Conservation (phyloP, 2,797 vertebrate species). For the Acrocephalus scirpaceus region DNA sequence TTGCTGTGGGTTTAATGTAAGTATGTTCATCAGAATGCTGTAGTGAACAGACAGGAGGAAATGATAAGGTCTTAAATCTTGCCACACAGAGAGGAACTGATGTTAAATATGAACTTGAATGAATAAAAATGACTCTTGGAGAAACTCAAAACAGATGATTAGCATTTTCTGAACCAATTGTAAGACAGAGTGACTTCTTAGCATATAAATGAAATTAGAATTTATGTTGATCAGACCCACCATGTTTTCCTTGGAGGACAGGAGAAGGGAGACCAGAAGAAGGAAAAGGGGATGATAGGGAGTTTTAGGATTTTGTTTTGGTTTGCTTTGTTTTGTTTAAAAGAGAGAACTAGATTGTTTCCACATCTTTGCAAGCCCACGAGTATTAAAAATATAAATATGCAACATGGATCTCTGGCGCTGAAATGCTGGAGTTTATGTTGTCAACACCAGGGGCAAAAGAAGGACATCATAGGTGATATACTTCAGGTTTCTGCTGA, state of each 20-base stretch:
- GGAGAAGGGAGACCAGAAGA: neutral
- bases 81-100: neutral
- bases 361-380: neutral
- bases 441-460: neutral
- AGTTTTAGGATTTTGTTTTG: neutral
- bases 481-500: neutral
- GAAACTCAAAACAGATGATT: neutral
- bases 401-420: neutral
- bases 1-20: accelerated
- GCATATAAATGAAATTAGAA: neutral
- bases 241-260: neutral
- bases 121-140: neutral
- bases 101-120: neutral
- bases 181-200: neutral
- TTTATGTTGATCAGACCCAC: neutral
- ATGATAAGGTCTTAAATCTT: neutral
- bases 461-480: neutral
- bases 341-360: neutral
- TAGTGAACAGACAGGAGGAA: neutral
- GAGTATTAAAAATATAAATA: neutral
- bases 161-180: neutral
- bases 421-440: neutral
- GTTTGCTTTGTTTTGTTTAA: neutral
- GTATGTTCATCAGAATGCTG: neutral
- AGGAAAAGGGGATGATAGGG: neutral